Evolutionary conservation across 2,113 vertebrate genomes (phyloP), one percentile per base, ranked within the genome.

Genomic region (Orthonyx spaldingii): DNA sequence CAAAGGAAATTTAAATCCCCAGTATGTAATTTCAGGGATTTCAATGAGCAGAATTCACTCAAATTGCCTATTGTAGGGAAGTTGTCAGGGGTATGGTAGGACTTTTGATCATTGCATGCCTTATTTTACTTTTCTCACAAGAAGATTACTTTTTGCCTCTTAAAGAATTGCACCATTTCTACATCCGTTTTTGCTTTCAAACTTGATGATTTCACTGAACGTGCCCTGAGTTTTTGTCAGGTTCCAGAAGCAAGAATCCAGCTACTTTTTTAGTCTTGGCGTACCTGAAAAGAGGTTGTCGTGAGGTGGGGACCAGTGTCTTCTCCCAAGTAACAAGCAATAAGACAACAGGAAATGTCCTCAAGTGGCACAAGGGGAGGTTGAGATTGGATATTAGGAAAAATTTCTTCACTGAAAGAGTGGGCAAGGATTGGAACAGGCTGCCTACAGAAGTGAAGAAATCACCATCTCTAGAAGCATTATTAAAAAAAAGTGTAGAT

Each of bases 1-100:
- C 69, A 65, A 64, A 95, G 61, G 83, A 90, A 94, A 92, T 89
- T 55, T 76, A 78, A 87, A 80, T 76, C 63, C 65, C 23, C 47
- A 19, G 44, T 37, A 78, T 66, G 60, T 82, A 80, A 89, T 91
- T 94, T 93, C 70, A 86, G 76, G 57, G 71, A 72, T 91, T 95
- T 82, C 71, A 87, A 47, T 13, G 18, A 84, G 42, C 30, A 94
- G 56, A 87, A 71, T 42, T 86, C 68, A 35, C 35, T 93, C 63
- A 65, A 56, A 74, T 90, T 78, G 89, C 64, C 37, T 86, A 4
- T 70, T 90, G 68, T 60, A 64, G 37, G 53, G n/a, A 68, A 53
- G 18, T 44, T 83, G 33, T 30, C 50, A 41, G 56, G 33, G 81
- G 7, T 81, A 30, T 23, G 21, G 61, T 27, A 55, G 49, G 71